These are phyloP conservation scores for Pardosa pseudoannulata DNA, from an alignment of 2,888 invertebrate genomes.

Conservation along the genomic window DNA sequence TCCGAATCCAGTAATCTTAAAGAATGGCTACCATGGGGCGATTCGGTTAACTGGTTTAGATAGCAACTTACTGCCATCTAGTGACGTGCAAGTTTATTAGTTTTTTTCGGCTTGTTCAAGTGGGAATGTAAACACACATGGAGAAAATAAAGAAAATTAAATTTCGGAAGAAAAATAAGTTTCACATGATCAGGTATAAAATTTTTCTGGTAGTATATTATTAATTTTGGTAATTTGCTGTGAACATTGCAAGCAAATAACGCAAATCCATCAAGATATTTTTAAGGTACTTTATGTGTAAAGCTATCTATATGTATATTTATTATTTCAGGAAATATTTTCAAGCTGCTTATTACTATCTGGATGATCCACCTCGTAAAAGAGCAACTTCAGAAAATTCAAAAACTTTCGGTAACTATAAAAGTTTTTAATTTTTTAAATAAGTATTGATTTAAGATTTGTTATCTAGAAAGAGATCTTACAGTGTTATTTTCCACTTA, in stretches of 20 bases:
- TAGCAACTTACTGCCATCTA: not conserved
- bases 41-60: too few relatives aligned
- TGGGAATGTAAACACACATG: not conserved
- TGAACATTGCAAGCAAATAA: too few relatives aligned
- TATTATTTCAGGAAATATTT: slow-evolving; percentile 81
- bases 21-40: too few relatives aligned
- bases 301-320: not conserved
- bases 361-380: slow-evolving; percentile 84
- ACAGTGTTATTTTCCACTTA: too few relatives aligned
- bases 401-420: slow-evolving; percentile 74
- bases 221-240: too few relatives aligned
- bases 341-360: slow-evolving; percentile 86
- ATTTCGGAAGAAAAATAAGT: not conserved
- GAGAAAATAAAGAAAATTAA: not conserved
- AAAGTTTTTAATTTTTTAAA: too few relatives aligned
- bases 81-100: not conserved
- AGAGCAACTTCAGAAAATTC: slow-evolving; percentile 73
- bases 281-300: too few relatives aligned
- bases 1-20: too few relatives aligned
- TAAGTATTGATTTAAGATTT: too few relatives aligned
- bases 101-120: not conserved
- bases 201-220: too few relatives aligned
- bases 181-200: not conserved
- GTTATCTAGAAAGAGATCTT: too few relatives aligned
- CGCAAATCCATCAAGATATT: too few relatives aligned